Percentiles rank a stretch among this genome's conserved stretches.
These are phyloP conservation scores for Alcedo atthis DNA, from an alignment of 2,797 vertebrate species.

Conservation along the genomic window DNA sequence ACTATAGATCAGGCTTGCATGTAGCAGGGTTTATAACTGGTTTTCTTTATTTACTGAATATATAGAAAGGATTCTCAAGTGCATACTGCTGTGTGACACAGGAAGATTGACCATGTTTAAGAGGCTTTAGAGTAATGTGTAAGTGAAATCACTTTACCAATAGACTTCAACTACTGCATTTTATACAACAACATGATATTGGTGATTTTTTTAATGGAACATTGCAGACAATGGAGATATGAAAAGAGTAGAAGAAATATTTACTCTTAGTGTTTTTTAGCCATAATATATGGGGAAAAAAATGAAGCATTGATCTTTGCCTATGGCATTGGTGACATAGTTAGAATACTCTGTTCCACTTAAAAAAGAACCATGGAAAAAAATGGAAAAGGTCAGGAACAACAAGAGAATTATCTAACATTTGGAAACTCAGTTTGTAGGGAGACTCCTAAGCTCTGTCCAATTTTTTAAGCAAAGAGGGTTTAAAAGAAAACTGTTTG, in stretches of 20 bases:
- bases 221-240: neutral
- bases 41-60: neutral
- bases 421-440: neutral
- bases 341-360: neutral
- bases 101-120: neutral
- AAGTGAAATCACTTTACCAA: neutral
- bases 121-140: neutral
- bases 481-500: neutral
- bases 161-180: neutral
- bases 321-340: neutral
- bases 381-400: neutral
- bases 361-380: neutral
- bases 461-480: neutral
- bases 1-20: neutral
- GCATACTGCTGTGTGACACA: neutral
- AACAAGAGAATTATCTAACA: neutral
- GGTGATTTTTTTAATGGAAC: neutral
- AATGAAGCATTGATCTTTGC: neutral
- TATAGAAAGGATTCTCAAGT: neutral
- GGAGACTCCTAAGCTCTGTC: neutral
- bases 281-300: fast-evolving
- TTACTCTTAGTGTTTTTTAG: neutral
- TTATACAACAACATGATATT: neutral
- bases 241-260: neutral
- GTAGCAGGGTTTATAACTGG: neutral